phyloP scores from a whole-genome alignment of 2,888 invertebrate species.

The Tolmerus cingulatus region DNA sequence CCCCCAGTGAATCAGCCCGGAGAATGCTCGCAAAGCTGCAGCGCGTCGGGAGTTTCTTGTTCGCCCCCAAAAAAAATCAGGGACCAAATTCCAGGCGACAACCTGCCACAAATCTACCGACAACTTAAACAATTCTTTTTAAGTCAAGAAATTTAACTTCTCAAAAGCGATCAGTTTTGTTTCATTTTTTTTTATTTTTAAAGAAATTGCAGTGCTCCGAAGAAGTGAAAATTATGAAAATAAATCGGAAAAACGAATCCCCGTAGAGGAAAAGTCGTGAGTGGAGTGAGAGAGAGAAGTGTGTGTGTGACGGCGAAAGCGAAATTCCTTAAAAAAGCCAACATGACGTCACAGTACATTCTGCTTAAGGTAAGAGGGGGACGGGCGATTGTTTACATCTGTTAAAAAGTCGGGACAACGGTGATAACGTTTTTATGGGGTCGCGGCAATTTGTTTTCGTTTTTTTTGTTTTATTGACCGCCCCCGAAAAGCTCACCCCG shows the following conservation, averaged over 20 bases:
- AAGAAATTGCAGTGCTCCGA: neutral
- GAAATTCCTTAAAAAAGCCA: slow-evolving; percentile 23
- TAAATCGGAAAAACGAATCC: neutral
- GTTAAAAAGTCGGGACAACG: neutral
- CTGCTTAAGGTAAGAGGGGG: slow-evolving; percentile 48
- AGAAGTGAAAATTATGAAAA: neutral
- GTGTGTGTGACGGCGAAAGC: slow-evolving; percentile 4
- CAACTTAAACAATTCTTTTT: neutral
- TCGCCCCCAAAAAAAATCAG: neutral
- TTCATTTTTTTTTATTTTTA: too few species aligned
- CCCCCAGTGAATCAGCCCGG: neutral
- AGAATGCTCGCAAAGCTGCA: neutral
- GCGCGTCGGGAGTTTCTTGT: neutral
- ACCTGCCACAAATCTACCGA: neutral
- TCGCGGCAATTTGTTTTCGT: neutral
- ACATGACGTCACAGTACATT: slow-evolving; percentile 49
- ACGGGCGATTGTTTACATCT: slow-evolving; percentile 46
- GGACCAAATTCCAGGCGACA: neutral
- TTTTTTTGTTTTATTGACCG: neutral
- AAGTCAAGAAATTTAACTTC: neutral
- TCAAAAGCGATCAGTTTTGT: neutral
- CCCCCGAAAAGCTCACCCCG: neutral
- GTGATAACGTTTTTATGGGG: neutral
- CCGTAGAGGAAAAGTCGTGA: neutral
- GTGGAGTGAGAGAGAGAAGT: neutral